Percentiles rank a stretch among this genome's conserved stretches.
These are phyloP conservation scores for Danionella dracula DNA, from an alignment of 2,797 vertebrate genomes.

Conservation along the genomic window DNA sequence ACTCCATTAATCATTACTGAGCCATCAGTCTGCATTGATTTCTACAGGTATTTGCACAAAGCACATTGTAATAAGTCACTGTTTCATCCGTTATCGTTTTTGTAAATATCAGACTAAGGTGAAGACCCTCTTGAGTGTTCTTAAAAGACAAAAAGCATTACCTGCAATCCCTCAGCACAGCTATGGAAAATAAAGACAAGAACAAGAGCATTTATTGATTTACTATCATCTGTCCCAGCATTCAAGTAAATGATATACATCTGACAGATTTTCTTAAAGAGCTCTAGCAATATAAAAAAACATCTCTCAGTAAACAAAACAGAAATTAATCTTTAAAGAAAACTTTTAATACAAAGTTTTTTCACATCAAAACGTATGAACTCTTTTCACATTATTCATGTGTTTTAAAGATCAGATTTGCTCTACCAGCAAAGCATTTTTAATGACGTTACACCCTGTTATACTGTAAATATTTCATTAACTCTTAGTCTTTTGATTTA, in stretches of 20 bases:
- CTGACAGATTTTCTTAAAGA: background rate
- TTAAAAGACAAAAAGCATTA: background rate
- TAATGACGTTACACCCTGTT: no score
- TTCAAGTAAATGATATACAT: background rate
- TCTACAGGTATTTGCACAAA: conserved; percentile 34
- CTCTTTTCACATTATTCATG: conserved; percentile 44
- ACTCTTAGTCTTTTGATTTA: no score
- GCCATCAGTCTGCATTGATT: conserved; percentile 23
- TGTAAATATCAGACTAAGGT: conserved; percentile 35
- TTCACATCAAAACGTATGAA: no score
- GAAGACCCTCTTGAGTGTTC: conserved; percentile 18
- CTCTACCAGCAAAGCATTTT: no score
- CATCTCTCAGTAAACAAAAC: conserved; percentile 40
- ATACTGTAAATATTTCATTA: no score
- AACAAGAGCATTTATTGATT: conserved; percentile 12
- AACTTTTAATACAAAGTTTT: no score
- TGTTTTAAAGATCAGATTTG: no score
- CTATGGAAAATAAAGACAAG: conserved; percentile 6
- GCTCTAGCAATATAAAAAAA: conserved; percentile 12
- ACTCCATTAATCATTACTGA: conserved; percentile 42
- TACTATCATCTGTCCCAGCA: conserved; percentile 6
- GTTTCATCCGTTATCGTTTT: conserved; percentile 35
- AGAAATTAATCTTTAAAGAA: no score
- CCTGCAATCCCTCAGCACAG: background rate
- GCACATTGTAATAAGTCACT: conserved; percentile 45